phyloP scores from a whole-genome alignment of 2,888 invertebrate species.

The Venusia cambrica region DNA sequence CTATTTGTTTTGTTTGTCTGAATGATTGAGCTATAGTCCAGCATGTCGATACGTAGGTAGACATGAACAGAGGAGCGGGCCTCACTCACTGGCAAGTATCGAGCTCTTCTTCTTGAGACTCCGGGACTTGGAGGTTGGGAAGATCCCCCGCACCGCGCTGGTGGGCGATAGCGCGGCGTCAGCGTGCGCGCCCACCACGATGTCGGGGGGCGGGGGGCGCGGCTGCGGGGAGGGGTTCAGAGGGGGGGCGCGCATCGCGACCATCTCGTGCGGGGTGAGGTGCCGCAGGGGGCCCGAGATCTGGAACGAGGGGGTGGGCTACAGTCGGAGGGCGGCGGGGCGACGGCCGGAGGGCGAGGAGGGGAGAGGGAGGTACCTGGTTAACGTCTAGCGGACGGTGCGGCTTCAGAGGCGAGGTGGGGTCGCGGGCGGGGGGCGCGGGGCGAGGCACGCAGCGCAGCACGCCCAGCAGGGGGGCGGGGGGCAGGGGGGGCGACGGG shows the following conservation, averaged over 20 bases:
- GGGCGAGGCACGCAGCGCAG: conserved; percentile 39
- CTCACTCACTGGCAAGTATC: conserved; percentile 87
- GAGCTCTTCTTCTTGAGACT: conserved; percentile 88
- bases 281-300: conserved; percentile 46
- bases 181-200: conserved; percentile 30
- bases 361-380: conserved; percentile 28
- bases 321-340: too few species aligned
- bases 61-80: too few species aligned
- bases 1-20: too few species aligned
- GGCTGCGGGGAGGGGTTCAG: conserved; percentile 20
- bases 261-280: conserved; percentile 52
- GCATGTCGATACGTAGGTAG: too few species aligned
- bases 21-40: too few species aligned
- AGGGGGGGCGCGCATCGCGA: conserved; percentile 48
- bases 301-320: conserved; percentile 42
- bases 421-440: conserved; percentile 21
- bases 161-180: conserved; percentile 59
- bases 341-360: conserved; percentile 52
- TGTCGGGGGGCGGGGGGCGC: conserved; percentile 18
- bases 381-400: conserved; percentile 33
- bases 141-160: conserved; percentile 77
- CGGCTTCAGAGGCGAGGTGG: conserved; percentile 38
- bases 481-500: conserved; percentile 17
- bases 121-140: conserved; percentile 80
- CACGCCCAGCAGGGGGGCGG: conserved; percentile 32